Evolutionary conservation across 2,888 invertebrate species (phyloP), one percentile per base, ranked within the genome.

Genomic region (Tetanocera ferruginea): DNA sequence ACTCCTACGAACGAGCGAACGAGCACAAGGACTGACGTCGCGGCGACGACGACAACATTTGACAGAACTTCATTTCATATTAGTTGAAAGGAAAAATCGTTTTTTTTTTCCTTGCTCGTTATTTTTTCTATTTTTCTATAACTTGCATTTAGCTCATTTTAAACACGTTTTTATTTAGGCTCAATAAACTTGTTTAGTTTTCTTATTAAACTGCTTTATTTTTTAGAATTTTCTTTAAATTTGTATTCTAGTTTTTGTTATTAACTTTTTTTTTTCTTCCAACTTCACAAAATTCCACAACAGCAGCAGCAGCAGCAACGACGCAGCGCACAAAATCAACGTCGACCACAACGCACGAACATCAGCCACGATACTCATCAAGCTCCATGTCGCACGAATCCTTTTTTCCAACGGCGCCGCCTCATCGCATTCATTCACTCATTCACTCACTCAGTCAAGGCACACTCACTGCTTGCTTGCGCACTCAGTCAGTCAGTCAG

Each of bases 311-410:
- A 62, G 72, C 79, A 70, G 55, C 76, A 69, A 67, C 80, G 79
- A 77, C 79, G 74, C 76, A 76, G 52, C 79, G 79, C 76, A 34
- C 81, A 77, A 78, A 81, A 78, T 79, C 80, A 80, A 69, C 80
- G 81, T 80, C 82, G 81, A 82, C 82, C 84, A 81, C 82, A 84
- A 83, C 82, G 81, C 83, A 83, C 81, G 83, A 81, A 83, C 82
- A 84, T 81, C 83, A 82, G 78, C 82, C 85, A 79, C 83, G 82
- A 81, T 81, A 83, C 82, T 83, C 83, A 83, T 76, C 82, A 78
- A 78, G 77, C 77, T 74, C 69, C 66, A 55, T 64, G 71, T 69
- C 76, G 66, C 72, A 72, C 80, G 66, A 76, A 80, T 80, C 77
- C 78, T 78, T 78, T 73, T 67, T 57, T 37, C 23, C 31, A 69